Evolutionary conservation across 2,113 vertebrate species (phyloP).

Genomic region (Jaculus jaculus): DNA sequence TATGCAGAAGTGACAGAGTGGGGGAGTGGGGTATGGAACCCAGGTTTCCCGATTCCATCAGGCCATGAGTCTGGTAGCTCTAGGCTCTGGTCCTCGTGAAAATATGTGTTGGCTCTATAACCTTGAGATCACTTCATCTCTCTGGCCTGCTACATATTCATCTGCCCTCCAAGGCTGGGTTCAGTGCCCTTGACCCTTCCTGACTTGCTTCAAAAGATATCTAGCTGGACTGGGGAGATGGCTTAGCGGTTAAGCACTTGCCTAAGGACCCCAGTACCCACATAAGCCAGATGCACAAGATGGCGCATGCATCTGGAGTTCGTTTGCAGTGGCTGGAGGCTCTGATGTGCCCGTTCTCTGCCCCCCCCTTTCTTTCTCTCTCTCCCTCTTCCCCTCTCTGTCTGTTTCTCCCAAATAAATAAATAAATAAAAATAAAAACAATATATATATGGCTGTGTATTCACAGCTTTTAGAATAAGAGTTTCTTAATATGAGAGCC

Average conservation of each 20-base stretch:
- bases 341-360: too few relatives aligned
- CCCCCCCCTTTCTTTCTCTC: too few relatives aligned
- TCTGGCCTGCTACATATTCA: not conserved
- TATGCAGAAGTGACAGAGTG: not conserved
- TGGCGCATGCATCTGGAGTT: too few relatives aligned
- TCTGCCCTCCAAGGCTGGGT: not conserved
- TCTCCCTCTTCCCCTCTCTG: too few relatives aligned
- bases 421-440: too few relatives aligned
- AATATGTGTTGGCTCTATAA: not conserved
- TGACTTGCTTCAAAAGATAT: not conserved
- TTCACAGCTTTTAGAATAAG: not conserved
- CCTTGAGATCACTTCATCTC: not conserved
- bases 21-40: not conserved
- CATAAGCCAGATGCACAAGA: too few relatives aligned
- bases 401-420: too few relatives aligned
- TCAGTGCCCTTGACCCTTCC: not conserved
- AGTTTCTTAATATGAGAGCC: not conserved
- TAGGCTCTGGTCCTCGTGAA: not conserved
- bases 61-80: not conserved
- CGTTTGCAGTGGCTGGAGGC: too few relatives aligned
- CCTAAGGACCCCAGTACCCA: too few relatives aligned
- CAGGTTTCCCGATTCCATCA: not conserved
- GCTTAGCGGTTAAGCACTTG: too few relatives aligned
- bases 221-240: too few relatives aligned
- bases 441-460: too few relatives aligned